Evolutionary conservation across 2,888 invertebrate genomes (phyloP), one percentile per base, ranked within the genome.

Genomic region (Tanytarsus gracilentus): DNA sequence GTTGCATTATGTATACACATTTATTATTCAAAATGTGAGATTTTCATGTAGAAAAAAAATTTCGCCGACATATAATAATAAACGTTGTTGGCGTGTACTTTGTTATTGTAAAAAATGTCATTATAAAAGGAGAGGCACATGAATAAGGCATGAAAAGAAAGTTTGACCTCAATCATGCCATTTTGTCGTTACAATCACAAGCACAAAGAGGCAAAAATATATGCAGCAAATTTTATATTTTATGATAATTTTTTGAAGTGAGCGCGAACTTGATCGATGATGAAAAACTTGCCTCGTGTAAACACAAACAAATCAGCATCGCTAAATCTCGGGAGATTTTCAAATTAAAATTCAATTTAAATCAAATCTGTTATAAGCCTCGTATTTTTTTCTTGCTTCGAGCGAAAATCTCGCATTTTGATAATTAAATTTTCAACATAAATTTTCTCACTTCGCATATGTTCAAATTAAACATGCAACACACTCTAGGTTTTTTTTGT

Each of bases 101-200:
- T 33, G 14, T 36, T 53, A 23, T 9, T 51, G 51, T 11, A 14
- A n/a, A 27, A 27, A 49, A 18, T 16, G 51, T 9, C 7, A 14
- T 51, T 51, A 23, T 55, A 18, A 55, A 40, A 33, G n/a, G n/a
- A n/a, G n/a, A 26, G 33, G 33, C 14, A 40, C 26, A 55, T 40
- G 40, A 55, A 55, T 55, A 33, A 55, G 33, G 29, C 52, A 52
- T 52, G 52, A 26, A 14, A 26, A 23, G n/a, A 8, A 39, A 23
- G 21, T 26, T 26, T 55, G 55, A 55, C 55, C 55, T 55, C 55
- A 55, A 55, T 40, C 55, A 55, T 55, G 55, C 55, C 39, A 55
- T 40, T 55, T 55, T 55, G 39, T 40, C 39, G 26, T 55, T 55
- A 26, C 27, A 49, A 18, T 30, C 16, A 23, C 27, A 29, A 29